Conservation (phyloP, 2,888 invertebrate species). For the Pseudococcus longispinus region DNA sequence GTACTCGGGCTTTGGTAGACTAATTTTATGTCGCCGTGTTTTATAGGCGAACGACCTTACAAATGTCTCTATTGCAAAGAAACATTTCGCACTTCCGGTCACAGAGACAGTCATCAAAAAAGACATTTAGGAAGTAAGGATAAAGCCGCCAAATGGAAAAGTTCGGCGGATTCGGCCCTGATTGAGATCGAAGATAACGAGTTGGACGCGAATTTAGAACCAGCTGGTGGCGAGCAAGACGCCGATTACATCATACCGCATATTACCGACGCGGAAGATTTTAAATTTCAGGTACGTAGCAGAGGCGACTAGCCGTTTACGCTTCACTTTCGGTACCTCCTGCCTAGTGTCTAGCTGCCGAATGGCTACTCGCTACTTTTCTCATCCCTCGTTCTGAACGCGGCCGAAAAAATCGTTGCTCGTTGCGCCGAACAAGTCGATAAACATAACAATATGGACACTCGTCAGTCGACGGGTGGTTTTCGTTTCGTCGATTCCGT, state of each 20-base stretch:
- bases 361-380: too few relatives aligned
- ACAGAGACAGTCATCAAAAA: slow-evolving; percentile 70
- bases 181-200: slow-evolving; percentile 6
- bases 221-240: neutral
- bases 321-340: too few relatives aligned
- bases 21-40: neutral
- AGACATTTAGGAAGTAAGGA: slow-evolving; percentile 63
- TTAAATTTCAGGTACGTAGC: slow-evolving; percentile 44
- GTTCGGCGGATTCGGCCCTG: neutral
- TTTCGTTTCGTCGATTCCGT: too few relatives aligned
- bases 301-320: too few relatives aligned
- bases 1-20: too few relatives aligned
- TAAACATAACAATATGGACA: too few relatives aligned
- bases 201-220: neutral
- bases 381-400: too few relatives aligned
- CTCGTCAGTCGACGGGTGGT: too few relatives aligned
- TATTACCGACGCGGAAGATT: neutral
- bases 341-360: too few relatives aligned
- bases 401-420: too few relatives aligned
- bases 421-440: too few relatives aligned
- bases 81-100: slow-evolving; percentile 72
- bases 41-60: slow-evolving; percentile 68
- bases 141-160: neutral
- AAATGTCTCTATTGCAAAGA: slow-evolving; percentile 69
- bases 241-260: neutral